A percentile compares a stretch with the other conserved stretches of the same genome.
phyloP scores from a whole-genome alignment of 2,888 invertebrate genomes.

The Drosophila percnosoma region DNA sequence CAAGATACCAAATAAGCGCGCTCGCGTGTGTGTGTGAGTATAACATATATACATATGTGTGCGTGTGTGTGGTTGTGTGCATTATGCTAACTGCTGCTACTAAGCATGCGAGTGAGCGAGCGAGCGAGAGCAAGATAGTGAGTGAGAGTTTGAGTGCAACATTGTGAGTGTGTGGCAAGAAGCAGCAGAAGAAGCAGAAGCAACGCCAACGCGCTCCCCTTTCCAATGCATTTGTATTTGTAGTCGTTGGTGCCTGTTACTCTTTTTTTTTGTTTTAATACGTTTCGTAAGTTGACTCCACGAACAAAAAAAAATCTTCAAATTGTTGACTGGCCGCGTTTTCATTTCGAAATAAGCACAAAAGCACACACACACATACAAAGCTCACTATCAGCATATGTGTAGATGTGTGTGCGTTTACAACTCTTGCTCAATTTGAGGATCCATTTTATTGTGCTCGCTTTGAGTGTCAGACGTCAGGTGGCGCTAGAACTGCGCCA shows the following conservation, averaged over 20 bases:
- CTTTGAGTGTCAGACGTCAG: conserved; percentile 49
- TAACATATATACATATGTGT: conserved; percentile 29
- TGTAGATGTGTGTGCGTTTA: background rate
- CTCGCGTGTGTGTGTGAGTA: conserved; percentile 55
- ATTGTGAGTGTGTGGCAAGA: conserved; percentile 64
- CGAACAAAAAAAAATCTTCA: conserved; percentile 49
- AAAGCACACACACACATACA: conserved; percentile 23
- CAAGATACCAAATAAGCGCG: conserved; percentile 58
- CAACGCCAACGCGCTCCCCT: conserved; percentile 61
- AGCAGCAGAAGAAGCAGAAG: conserved; percentile 40
- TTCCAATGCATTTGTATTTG: conserved; percentile 46
- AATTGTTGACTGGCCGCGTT: conserved; percentile 42
- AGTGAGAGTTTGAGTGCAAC: conserved; percentile 64
- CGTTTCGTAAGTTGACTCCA: conserved; percentile 56
- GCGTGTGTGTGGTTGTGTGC: conserved; percentile 51
- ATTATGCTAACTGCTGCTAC: conserved; percentile 66
- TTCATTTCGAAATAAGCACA: conserved; percentile 59
- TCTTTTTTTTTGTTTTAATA: conserved; percentile 34
- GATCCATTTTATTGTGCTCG: conserved; percentile 41
- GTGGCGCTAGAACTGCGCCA: conserved; percentile 48
- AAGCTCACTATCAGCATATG: conserved; percentile 15
- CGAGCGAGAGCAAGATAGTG: conserved; percentile 52
- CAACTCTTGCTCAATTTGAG: conserved; percentile 55
- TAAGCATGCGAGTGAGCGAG: conserved; percentile 50
- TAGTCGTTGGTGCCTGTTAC: conserved; percentile 47